Conservation (phyloP, 2,797 vertebrate species). For the Alosa sapidissima region DNA sequence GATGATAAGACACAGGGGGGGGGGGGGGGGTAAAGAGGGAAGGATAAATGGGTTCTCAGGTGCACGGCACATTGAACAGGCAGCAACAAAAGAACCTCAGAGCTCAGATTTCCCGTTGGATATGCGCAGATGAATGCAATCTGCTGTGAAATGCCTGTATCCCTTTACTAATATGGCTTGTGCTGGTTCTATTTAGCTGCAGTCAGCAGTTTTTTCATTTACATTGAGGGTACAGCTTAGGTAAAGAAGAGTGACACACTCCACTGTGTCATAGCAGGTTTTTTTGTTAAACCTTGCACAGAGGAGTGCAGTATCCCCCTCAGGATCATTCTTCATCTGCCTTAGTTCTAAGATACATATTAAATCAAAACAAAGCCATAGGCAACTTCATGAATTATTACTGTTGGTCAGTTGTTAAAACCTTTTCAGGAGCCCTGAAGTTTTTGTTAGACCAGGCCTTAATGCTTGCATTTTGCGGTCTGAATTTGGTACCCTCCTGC, state of each 20-base stretch:
- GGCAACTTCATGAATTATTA: conserved; percentile 7
- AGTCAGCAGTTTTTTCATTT: conserved; percentile 12
- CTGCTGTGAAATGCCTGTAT: conserved; percentile 20
- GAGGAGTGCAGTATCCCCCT: not conserved
- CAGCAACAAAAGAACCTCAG: not conserved
- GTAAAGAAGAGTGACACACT: not conserved
- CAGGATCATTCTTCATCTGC: conserved; percentile 11
- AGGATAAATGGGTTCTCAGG: conserved; percentile 13
- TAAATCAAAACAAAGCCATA: not conserved
- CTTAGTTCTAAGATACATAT: not conserved
- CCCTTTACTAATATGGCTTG: conserved; percentile 12
- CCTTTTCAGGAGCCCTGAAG: not conserved
- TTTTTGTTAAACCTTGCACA: conserved; percentile 12
- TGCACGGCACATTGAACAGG: not conserved
- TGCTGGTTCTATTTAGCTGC: not conserved
- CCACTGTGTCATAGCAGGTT: conserved; percentile 3
- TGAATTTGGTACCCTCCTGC: conserved; percentile 36
- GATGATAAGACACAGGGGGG: not conserved
- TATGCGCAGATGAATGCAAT: not conserved
- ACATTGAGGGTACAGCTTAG: not conserved
- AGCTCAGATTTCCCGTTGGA: not conserved
- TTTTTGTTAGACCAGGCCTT: not conserved
- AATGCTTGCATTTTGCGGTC: not conserved
- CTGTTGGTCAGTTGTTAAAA: not conserved
- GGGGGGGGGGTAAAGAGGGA: not conserved